phyloP scores from a whole-genome alignment of 2,888 invertebrate species.

The Mesochorus sp. region DNA sequence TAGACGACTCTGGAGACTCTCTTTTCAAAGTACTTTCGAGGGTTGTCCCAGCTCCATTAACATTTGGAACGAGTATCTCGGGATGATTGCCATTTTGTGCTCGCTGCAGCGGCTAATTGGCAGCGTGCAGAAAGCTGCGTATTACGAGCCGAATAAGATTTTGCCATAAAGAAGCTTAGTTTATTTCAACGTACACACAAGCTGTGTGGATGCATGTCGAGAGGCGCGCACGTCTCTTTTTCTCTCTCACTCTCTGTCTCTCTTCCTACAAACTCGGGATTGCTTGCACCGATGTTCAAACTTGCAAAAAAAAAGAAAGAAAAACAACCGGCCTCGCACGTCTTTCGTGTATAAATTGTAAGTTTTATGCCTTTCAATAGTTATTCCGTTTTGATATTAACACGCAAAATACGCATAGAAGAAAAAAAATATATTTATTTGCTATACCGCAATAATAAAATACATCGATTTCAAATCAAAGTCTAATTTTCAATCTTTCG shows the following conservation, averaged over 20 bases:
- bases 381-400: not conserved
- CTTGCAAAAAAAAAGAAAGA: conserved; percentile 16
- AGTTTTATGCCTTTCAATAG: conserved; percentile 21
- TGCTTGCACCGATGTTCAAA: conserved; percentile 28
- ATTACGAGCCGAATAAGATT: conserved; percentile 60
- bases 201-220: conserved; percentile 11
- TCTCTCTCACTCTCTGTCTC: not conserved
- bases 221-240: not conserved
- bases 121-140: conserved; percentile 46
- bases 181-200: conserved; percentile 53
- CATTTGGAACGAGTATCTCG: conserved; percentile 50
- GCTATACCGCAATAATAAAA: too few relatives aligned
- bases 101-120: conserved; percentile 59
- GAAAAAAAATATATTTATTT: too few relatives aligned
- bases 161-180: conserved; percentile 58
- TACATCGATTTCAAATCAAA: too few relatives aligned
- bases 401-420: not conserved
- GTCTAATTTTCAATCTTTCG: not conserved
- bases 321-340: not conserved
- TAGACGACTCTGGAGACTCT: not conserved
- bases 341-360: conserved; percentile 34
- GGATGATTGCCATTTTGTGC: conserved; percentile 43
- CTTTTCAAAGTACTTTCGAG: conserved; percentile 39
- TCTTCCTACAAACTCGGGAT: too few relatives aligned
- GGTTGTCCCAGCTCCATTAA: conserved; percentile 49